Percentiles rank a stretch among this genome's conserved stretches.
These are phyloP conservation scores for Carassius carassius DNA, from an alignment of 2,113 vertebrate genomes.

Conservation along the genomic window DNA sequence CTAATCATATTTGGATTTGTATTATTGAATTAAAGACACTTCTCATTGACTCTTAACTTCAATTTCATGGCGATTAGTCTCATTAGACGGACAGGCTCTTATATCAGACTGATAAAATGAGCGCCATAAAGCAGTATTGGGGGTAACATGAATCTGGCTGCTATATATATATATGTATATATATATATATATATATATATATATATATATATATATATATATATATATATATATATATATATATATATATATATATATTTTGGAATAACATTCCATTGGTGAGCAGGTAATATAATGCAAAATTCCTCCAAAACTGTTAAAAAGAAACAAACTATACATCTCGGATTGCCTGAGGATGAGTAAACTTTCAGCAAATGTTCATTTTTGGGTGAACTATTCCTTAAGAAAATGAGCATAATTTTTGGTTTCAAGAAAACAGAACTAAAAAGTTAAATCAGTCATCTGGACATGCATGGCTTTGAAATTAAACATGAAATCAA, in stretches of 20 bases:
- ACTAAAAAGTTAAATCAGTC: background rate
- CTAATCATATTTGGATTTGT: constrained; percentile 37
- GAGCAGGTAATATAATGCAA: too few species aligned
- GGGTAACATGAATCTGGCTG: constrained; percentile 17
- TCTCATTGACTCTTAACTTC: constrained; percentile 36
- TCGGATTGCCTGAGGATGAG: too few species aligned
- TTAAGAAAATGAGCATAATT: background rate
- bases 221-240: too few species aligned
- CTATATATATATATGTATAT: too few species aligned
- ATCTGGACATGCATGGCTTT: background rate
- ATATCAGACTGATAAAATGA: constrained; percentile 37
- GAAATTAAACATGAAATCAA: background rate
- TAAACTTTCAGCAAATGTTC: too few species aligned
- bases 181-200: too few species aligned
- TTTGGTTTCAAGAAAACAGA: background rate
- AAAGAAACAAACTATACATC: too few species aligned
- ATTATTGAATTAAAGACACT: constrained; percentile 53
- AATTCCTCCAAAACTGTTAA: too few species aligned
- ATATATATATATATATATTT: too few species aligned
- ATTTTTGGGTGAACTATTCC: too few species aligned
- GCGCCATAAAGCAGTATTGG: constrained; percentile 12
- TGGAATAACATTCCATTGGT: too few species aligned
- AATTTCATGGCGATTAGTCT: constrained; percentile 50
- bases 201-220: too few species aligned
- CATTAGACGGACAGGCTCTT: constrained; percentile 46